Conservation (phyloP, 2,888 invertebrate species). For the Andrena flavipes region DNA sequence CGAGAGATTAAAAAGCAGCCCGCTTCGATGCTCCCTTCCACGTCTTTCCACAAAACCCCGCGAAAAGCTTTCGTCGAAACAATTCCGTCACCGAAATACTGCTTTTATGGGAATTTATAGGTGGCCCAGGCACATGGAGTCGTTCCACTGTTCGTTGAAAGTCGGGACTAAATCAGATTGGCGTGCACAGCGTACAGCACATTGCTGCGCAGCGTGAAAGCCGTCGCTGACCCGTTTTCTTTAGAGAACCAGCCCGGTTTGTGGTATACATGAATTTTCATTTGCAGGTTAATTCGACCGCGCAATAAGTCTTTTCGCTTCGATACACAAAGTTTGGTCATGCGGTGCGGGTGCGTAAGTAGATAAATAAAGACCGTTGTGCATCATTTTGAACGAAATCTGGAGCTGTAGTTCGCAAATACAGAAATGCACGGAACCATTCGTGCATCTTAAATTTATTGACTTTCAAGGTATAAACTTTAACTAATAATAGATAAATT, state of each 20-base stretch:
- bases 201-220: conserved; percentile 23
- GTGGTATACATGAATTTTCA: conserved; percentile 43
- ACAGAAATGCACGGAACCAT: too few relatives aligned
- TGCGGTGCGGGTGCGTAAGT: neutral
- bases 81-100: conserved; percentile 26
- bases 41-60: neutral
- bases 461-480: too few relatives aligned
- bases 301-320: conserved; percentile 21
- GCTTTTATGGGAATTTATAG: conserved; percentile 26
- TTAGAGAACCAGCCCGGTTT: conserved; percentile 20
- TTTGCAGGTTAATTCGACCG: conserved; percentile 32
- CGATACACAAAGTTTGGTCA: conserved; percentile 1
- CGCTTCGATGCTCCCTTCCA: neutral
- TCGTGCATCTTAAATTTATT: too few relatives aligned
- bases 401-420: too few relatives aligned
- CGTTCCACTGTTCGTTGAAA: conserved; percentile 45
- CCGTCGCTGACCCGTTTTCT: conserved; percentile 30
- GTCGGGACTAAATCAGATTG: conserved; percentile 46
- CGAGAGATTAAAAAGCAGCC: neutral
- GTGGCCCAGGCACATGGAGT: neutral
- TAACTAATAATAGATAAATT: too few relatives aligned
- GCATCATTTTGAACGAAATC: too few relatives aligned
- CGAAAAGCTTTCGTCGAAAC: conserved; percentile 44
- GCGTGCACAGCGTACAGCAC: conserved; percentile 8
- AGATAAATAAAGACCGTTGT: conserved; percentile 11